phyloP scores from a whole-genome alignment of 2,888 invertebrate species.

The Zaprionus bogoriensis region DNA sequence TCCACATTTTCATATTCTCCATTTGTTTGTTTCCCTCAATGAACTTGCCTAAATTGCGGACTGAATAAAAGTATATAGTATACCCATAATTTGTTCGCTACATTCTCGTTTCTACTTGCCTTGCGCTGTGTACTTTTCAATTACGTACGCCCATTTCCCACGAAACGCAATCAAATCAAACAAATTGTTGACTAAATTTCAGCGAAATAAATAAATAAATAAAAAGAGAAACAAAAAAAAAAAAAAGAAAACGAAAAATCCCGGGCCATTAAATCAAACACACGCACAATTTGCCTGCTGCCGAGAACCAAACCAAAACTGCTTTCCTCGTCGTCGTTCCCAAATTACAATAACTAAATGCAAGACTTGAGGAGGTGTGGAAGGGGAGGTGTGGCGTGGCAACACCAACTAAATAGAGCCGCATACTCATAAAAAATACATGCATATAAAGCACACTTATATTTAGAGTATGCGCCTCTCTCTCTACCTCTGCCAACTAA shows the following conservation, averaged over 20 bases:
- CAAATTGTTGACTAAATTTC: slow-evolving; percentile 77
- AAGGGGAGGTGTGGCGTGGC: slow-evolving; percentile 16
- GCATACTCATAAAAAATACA: slow-evolving; percentile 28
- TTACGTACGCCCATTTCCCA: slow-evolving; percentile 24
- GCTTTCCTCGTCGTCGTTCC: background rate
- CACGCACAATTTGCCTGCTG: slow-evolving; percentile 55
- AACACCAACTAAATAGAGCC: slow-evolving; percentile 39
- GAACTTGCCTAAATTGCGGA: background rate
- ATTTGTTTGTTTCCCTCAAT: background rate
- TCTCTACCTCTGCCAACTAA: slow-evolving; percentile 69
- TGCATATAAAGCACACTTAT: slow-evolving; percentile 15
- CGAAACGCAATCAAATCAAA: slow-evolving; percentile 64
- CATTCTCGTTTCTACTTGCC: background rate
- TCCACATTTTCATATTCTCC: no score
- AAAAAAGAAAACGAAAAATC: background rate
- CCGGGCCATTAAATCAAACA: slow-evolving; percentile 60
- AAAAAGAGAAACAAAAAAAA: slow-evolving; percentile 1
- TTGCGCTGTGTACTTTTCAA: slow-evolving; percentile 19
- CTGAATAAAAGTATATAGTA: background rate
- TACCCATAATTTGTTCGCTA: no score
- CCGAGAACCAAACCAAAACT: slow-evolving; percentile 3
- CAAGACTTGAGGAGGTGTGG: slow-evolving; percentile 9
- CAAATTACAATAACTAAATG: slow-evolving; percentile 70
- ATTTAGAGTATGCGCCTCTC: no score
- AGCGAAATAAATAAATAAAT: slow-evolving; percentile 65